Evolutionary conservation across 2,888 invertebrate genomes (phyloP).

Genomic region (Azorinus chamasolen): DNA sequence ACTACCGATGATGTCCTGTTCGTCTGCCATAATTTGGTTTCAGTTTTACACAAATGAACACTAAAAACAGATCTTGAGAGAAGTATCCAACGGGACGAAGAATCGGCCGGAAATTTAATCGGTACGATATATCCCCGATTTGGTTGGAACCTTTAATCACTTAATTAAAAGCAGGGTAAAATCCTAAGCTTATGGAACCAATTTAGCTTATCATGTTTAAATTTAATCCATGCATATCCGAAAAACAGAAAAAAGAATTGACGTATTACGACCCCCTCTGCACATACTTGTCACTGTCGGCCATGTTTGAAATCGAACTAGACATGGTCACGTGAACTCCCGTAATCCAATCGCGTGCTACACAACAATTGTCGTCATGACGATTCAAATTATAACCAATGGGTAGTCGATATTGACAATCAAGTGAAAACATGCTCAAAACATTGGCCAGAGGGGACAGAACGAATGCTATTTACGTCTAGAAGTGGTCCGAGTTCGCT

Average conservation of each 20-base stretch:
- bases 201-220: slow-evolving; percentile 23
- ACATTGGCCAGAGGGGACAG: slow-evolving; percentile 14
- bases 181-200: not conserved
- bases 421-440: slow-evolving; percentile 29
- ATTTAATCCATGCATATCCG: not conserved
- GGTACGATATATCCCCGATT: not conserved
- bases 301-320: slow-evolving; percentile 82
- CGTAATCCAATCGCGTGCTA: slow-evolving; percentile 72
- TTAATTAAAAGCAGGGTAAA: not conserved
- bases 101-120: slow-evolving; percentile 8
- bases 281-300: slow-evolving; percentile 70
- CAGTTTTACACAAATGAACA: not conserved
- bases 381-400: slow-evolving; percentile 80
- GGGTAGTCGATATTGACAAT: slow-evolving; percentile 13
- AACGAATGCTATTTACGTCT: not conserved
- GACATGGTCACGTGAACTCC: slow-evolving; percentile 71
- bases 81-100: not conserved
- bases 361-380: slow-evolving; percentile 82
- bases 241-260: slow-evolving; percentile 12
- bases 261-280: slow-evolving; percentile 23
- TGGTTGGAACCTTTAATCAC: not conserved
- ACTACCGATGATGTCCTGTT: slow-evolving; percentile 86
- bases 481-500: too few relatives aligned
- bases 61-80: not conserved
- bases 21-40: slow-evolving; percentile 80